phyloP scores from a whole-genome alignment of 2,113 vertebrate species.

The Urocitellus parryii region DNA sequence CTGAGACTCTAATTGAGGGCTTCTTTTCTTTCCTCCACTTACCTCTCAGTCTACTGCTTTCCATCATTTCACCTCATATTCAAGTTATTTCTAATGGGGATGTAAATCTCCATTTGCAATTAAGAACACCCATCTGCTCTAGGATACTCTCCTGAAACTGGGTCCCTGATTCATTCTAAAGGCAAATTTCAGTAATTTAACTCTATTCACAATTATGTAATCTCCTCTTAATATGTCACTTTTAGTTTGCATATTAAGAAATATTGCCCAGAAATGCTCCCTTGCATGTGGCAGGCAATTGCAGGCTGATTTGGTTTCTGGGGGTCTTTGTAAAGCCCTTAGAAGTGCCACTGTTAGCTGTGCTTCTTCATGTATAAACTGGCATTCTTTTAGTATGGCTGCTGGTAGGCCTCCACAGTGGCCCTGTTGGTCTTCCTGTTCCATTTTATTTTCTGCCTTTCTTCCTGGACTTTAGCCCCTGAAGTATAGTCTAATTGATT shows the following conservation, averaged over 20 bases:
- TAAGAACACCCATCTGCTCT: background rate
- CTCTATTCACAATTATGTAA: background rate
- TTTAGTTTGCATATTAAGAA: background rate
- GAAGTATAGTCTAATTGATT: slow-evolving; percentile 52
- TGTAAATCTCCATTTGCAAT: background rate
- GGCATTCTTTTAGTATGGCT: background rate
- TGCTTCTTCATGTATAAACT: background rate
- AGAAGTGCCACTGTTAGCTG: background rate
- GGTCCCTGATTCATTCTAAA: background rate
- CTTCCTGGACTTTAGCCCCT: slow-evolving; percentile 69
- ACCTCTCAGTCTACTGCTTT: background rate
- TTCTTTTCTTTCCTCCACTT: background rate
- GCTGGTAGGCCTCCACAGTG: background rate
- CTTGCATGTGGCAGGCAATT: background rate
- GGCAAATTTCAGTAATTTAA: background rate
- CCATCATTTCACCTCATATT: background rate
- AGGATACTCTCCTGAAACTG: background rate
- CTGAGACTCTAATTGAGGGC: background rate
- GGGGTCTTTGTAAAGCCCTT: background rate
- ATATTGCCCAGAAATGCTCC: background rate
- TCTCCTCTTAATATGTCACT: background rate
- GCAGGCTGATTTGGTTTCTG: background rate
- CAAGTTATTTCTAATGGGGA: slow-evolving; percentile 5
- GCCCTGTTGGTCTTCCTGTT: background rate
- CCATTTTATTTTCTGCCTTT: slow-evolving; percentile 61